These are phyloP conservation scores for Drosophila antonietae DNA, from an alignment of 2,888 invertebrate species.

Conservation along the genomic window DNA sequence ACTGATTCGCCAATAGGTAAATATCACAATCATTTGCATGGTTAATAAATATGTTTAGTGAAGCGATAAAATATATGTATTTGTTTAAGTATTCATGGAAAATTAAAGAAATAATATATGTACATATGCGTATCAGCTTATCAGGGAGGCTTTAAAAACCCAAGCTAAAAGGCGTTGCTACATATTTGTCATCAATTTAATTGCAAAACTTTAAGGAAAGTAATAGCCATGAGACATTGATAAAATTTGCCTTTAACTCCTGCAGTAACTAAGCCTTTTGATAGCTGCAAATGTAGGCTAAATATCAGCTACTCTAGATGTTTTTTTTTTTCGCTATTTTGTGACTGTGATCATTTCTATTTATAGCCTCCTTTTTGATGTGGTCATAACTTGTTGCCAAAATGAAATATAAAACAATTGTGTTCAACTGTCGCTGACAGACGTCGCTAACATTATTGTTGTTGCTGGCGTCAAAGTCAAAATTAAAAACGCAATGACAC, in stretches of 20 bases:
- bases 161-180: no score
- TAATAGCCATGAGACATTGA: no score
- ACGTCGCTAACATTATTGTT: conserved; percentile 36
- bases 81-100: no score
- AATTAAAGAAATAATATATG: no score
- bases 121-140: no score
- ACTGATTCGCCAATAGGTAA: neutral
- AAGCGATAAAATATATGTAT: neutral
- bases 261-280: neutral
- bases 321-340: neutral
- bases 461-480: conserved; percentile 48
- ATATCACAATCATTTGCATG: neutral
- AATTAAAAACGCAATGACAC: conserved; percentile 68
- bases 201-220: neutral
- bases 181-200: no score
- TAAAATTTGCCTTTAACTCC: neutral
- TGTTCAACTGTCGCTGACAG: conserved; percentile 57
- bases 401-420: neutral
- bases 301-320: neutral
- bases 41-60: no score
- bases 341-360: neutral
- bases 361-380: neutral
- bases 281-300: neutral
- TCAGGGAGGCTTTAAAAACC: no score
- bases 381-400: conserved; percentile 40